Percentiles rank a stretch among this genome's conserved stretches.
phyloP scores from a whole-genome alignment of 2,888 invertebrate species.

The Aleiodes leptofemur region DNA sequence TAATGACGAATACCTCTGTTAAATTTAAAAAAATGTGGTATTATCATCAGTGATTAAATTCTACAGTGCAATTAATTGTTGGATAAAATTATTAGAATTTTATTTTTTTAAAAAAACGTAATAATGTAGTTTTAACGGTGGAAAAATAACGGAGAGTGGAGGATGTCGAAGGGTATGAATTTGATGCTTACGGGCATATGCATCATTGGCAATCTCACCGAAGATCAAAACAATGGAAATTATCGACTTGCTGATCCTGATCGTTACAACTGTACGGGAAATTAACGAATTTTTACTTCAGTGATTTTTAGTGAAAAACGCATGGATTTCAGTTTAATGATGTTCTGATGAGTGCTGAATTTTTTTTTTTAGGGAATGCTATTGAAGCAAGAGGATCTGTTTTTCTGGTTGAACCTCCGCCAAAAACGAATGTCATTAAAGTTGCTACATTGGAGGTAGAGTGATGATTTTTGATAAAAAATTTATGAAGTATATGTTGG shows the following conservation, averaged over 20 bases:
- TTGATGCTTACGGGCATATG: slow-evolving; percentile 51
- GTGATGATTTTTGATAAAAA: neutral
- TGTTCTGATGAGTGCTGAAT: too few relatives aligned
- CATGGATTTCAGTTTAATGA: too few relatives aligned
- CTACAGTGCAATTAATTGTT: neutral
- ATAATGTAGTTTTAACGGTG: slow-evolving; percentile 35
- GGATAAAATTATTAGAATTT: neutral
- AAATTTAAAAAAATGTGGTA: slow-evolving; percentile 2
- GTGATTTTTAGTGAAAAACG: too few relatives aligned
- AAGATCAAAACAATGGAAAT: neutral
- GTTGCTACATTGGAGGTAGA: slow-evolving; percentile 59
- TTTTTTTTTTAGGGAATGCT: too few relatives aligned
- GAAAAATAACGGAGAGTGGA: neutral
- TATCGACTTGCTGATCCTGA: neutral
- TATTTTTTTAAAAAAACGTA: neutral
- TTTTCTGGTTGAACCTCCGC: too few relatives aligned
- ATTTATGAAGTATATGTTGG: too few relatives aligned
- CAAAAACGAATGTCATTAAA: slow-evolving; percentile 29
- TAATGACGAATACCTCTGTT: slow-evolving; percentile 28
- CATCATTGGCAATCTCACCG: slow-evolving; percentile 27
- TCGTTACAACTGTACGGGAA: slow-evolving; percentile 31
- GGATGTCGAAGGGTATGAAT: slow-evolving; percentile 48
- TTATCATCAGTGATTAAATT: slow-evolving; percentile 6
- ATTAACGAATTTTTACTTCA: too few relatives aligned
- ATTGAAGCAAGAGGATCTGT: too few relatives aligned